phyloP scores from a whole-genome alignment of 1,140 invertebrate species.

The Temnothorax nylanderi region DNA sequence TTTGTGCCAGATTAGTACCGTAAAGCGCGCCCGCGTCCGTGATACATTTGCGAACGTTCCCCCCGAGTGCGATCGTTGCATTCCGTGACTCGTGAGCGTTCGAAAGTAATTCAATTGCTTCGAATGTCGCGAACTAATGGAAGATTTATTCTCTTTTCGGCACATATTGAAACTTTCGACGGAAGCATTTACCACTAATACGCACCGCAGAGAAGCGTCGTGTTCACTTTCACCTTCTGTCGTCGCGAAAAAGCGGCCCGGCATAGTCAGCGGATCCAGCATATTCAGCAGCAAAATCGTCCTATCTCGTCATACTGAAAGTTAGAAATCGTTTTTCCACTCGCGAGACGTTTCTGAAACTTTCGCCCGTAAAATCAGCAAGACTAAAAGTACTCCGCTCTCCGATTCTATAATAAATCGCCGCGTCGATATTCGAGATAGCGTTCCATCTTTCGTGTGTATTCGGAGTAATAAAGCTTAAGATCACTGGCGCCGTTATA shows the following conservation, averaged over 20 bases:
- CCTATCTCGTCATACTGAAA: slow-evolving; percentile 21
- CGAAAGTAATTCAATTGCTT: background rate
- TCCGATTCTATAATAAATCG: background rate
- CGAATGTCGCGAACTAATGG: background rate
- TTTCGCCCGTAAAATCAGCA: slow-evolving; percentile 16
- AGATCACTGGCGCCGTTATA: background rate
- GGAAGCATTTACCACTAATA: background rate
- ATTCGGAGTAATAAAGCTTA: background rate
- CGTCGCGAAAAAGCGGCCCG: slow-evolving; percentile 1
- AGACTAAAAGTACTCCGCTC: background rate
- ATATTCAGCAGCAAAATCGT: slow-evolving; percentile 6
- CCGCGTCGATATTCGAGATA: slow-evolving; percentile 1
- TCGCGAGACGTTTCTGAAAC: background rate
- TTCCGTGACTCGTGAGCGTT: background rate
- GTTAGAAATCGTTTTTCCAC: slow-evolving; percentile 43
- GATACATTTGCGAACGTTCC: background rate
- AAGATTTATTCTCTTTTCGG: background rate
- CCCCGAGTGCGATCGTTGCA: background rate
- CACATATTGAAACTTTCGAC: background rate
- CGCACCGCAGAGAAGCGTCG: background rate
- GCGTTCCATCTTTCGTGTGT: background rate
- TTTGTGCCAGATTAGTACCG: slow-evolving; percentile 25
- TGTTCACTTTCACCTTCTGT: slow-evolving; percentile 14
- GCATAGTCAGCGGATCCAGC: background rate
- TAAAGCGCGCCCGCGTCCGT: slow-evolving; percentile 12